Evolutionary conservation across 1,140 invertebrate genomes (phyloP), one percentile per base, ranked within the genome.

Genomic region (Drosophila nikananu): DNA sequence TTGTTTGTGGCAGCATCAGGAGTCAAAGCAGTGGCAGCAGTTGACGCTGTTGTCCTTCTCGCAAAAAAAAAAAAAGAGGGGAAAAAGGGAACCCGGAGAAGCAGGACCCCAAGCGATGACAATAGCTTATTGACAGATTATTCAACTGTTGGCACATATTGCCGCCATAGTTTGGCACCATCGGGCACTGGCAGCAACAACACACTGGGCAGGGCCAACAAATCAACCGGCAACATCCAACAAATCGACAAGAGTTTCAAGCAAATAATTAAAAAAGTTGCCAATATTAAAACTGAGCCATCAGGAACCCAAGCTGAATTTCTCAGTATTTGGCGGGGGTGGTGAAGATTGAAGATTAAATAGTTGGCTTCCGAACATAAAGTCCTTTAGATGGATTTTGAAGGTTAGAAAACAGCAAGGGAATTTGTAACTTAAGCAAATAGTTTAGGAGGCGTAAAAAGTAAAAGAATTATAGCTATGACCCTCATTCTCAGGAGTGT

Each of bases 261-360:
- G 87, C 80, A 91, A 91, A 91, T 91, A 91, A 91, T 91, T 91
- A 91, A 91, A 91, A 91, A 91, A 91, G 87, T 91, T 91, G 71
- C 72, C 84, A 91, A 87, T 91, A 91, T 83, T 87, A 91, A 91
- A 91, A 91, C 68, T 49, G 66, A 72, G 49, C 75, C 67, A 54
- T 59, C 77, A 62, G 63, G 70, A 70, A 70, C 48, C 10, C 23
- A 1, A 6, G 8, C 46, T 23, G 21, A 6, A 19, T 30, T n/a
- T 12, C 19, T 12, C 25, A 19, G 21, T 2, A 10, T 17, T 10
- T 8, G 5, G 12, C 30, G 2, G 25, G 52, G 49, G 39, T 25
- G 52, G 15, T 23, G 49, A 10, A 46, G 15, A n/a, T 10, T 17
- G 21, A 25, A 25, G 21, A n/a, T 39, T 25, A 23, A 51, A 37